These are phyloP conservation scores for Paratilapia polleni DNA, from an alignment of 2,113 vertebrate species.

Conservation along the genomic window DNA sequence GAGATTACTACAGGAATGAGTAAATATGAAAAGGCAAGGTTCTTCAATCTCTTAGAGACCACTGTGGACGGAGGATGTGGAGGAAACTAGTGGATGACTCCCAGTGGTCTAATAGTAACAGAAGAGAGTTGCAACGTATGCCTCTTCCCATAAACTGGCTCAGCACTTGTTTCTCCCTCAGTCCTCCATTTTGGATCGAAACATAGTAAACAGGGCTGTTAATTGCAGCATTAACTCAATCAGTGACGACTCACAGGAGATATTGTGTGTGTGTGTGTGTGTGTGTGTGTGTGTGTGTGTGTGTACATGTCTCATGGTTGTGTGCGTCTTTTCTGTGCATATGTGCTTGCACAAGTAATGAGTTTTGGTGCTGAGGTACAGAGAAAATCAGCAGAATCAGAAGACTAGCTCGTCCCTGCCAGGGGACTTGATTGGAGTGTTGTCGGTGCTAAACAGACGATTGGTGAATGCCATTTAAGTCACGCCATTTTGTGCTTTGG, in stretches of 20 bases:
- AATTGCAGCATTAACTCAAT: conserved; percentile 75
- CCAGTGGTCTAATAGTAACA: conserved; percentile 55
- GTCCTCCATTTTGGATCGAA: conserved; percentile 71
- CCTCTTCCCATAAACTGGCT: conserved; percentile 58
- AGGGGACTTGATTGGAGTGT: conserved; percentile 42
- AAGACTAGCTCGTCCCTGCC: conserved; percentile 42
- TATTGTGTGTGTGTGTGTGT: background rate
- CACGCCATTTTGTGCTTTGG: conserved; percentile 16
- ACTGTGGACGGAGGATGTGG: conserved; percentile 27
- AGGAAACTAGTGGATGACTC: conserved; percentile 45
- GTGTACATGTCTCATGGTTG: conserved; percentile 2
- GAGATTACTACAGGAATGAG: conserved; percentile 24
- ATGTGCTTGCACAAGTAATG: conserved; percentile 51
- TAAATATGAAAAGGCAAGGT: conserved; percentile 59
- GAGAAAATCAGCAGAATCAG: conserved; percentile 57
- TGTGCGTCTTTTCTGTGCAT: conserved; percentile 17
- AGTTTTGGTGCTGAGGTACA: conserved; percentile 67
- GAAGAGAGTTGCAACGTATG: conserved; percentile 58
- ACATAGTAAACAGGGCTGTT: conserved; percentile 59
- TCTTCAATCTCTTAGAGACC: conserved; percentile 38
- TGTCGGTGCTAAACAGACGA: conserved; percentile 47
- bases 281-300: background rate
- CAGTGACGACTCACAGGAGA: conserved; percentile 60
- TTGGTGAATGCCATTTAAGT: conserved; percentile 49
- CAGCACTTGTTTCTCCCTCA: conserved; percentile 66